Evolutionary conservation across 2,888 invertebrate genomes (phyloP).

Genomic region (Xestia ashworthii): DNA sequence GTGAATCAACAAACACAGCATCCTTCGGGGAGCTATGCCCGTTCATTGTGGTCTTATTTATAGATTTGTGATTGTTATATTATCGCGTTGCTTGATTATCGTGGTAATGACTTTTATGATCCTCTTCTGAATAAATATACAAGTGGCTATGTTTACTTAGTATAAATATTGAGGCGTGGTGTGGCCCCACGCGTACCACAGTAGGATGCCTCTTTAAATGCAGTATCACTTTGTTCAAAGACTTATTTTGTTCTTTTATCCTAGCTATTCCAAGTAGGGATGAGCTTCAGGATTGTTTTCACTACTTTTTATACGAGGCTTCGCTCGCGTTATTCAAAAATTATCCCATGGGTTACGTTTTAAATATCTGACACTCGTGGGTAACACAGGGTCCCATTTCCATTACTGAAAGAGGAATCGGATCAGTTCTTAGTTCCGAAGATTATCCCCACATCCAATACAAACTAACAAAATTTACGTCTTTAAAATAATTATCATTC

Average conservation of each 20-base stretch:
- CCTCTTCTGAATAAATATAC: slow-evolving; percentile 62
- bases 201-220: slow-evolving; percentile 14
- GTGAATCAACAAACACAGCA: slow-evolving; percentile 84
- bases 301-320: background rate
- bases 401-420: background rate
- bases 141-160: slow-evolving; percentile 39
- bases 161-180: slow-evolving; percentile 39
- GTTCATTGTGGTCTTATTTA: slow-evolving; percentile 70
- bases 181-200: slow-evolving; percentile 18
- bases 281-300: background rate
- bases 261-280: background rate
- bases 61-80: slow-evolving; percentile 66
- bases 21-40: slow-evolving; percentile 84
- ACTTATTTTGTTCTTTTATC: background rate
- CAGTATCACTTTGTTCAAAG: background rate
- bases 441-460: background rate
- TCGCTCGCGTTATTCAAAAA: background rate
- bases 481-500: background rate
- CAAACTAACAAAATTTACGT: background rate
- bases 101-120: slow-evolving; percentile 63
- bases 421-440: background rate
- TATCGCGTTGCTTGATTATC: slow-evolving; percentile 60
- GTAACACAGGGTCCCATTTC: background rate
- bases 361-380: background rate
- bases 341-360: background rate